A percentile compares a stretch with the other conserved stretches of the same genome.
Evolutionary conservation across 2,113 vertebrate species (phyloP).

Genomic region (Podarcis cretensis): DNA sequence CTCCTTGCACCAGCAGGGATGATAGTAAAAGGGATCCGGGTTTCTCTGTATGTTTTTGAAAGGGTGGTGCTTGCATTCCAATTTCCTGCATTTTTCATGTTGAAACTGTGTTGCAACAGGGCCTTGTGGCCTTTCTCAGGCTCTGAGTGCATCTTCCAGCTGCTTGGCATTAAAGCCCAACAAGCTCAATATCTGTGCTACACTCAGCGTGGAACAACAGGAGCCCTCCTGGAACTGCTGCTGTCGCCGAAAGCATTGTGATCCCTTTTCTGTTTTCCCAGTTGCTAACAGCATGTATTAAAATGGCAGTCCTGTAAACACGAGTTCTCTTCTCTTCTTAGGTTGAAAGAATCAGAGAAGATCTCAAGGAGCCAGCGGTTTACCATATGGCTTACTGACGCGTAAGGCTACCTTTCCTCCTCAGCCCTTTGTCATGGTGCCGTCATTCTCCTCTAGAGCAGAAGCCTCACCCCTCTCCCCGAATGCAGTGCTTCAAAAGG

Average conservation of each 20-base stretch:
- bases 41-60: background rate
- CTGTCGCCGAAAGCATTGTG: no score
- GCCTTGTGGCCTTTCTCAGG: background rate
- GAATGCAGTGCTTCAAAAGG: background rate
- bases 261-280: background rate
- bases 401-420: slow-evolving; percentile 78
- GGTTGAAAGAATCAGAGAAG: slow-evolving; percentile 83
- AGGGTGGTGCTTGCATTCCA: background rate
- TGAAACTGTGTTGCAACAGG: background rate
- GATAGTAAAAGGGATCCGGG: background rate
- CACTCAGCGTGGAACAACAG: no score
- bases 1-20: no score
- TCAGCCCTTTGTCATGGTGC: background rate
- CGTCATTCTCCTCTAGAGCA: background rate
- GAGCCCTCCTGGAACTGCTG: no score
- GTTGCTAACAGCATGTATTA: background rate
- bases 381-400: slow-evolving; percentile 90
- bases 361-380: slow-evolving; percentile 86
- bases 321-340: slow-evolving; percentile 49
- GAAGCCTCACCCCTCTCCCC: no score
- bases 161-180: background rate
- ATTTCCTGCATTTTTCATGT: background rate
- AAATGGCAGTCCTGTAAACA: background rate
- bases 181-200: background rate
- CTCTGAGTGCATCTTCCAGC: background rate